These are phyloP conservation scores for Bombus waltoni DNA, from an alignment of 1,140 invertebrate genomes.

Conservation along the genomic window DNA sequence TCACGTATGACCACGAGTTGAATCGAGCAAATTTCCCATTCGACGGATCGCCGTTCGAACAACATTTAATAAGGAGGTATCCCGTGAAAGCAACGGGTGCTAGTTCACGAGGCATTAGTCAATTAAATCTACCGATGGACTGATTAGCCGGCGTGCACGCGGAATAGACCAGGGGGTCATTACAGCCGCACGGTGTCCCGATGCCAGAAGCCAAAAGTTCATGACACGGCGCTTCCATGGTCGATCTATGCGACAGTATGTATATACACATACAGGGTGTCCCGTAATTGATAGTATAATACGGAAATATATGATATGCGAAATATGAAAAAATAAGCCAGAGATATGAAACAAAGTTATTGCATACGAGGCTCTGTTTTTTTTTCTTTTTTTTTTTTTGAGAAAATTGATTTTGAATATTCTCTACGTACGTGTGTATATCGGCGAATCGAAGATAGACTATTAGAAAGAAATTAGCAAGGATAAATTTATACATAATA, in stretches of 20 bases:
- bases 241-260: neutral
- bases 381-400: too few species aligned
- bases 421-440: too few species aligned
- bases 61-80: slow-evolving; percentile 29
- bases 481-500: too few species aligned
- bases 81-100: neutral
- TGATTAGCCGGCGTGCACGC: slow-evolving; percentile 38
- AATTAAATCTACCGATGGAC: slow-evolving; percentile 38
- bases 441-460: too few species aligned
- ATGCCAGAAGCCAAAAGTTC: slow-evolving; percentile 77
- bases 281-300: neutral
- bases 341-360: too few species aligned
- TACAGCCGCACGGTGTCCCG: slow-evolving; percentile 23
- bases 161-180: slow-evolving; percentile 43
- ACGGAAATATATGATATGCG: too few species aligned
- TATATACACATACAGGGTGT: neutral
- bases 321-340: too few species aligned
- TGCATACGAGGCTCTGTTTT: too few species aligned
- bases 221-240: slow-evolving; percentile 57
- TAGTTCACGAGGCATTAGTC: slow-evolving; percentile 26
- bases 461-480: too few species aligned
- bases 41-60: neutral
- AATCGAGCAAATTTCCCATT: slow-evolving; percentile 30
- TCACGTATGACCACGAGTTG: slow-evolving; percentile 22
- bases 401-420: too few species aligned